These are phyloP conservation scores for Streptopelia turtur DNA, from an alignment of 2,797 vertebrate genomes.

Conservation along the genomic window DNA sequence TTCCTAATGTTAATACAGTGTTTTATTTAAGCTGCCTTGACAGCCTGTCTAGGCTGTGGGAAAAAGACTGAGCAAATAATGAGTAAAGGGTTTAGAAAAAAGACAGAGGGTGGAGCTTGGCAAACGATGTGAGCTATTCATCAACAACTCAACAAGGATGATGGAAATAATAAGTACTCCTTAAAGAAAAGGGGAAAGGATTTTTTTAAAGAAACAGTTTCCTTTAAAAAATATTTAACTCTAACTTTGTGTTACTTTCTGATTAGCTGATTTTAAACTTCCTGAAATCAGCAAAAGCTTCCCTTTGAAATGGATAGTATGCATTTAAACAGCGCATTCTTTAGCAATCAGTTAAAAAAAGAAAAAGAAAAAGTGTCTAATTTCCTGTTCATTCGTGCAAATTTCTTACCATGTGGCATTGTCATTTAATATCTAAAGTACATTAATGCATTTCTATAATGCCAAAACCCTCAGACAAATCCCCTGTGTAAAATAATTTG, in stretches of 20 bases:
- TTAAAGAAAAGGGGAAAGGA: conserved; percentile 68
- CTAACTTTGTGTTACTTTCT: conserved; percentile 68
- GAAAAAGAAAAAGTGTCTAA: conserved; percentile 68
- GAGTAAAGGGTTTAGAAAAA: conserved; percentile 83
- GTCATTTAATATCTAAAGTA: conserved; percentile 78
- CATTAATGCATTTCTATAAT: conserved; percentile 72
- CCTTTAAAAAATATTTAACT: conserved; percentile 65
- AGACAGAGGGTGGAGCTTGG: conserved; percentile 82
- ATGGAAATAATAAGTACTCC: conserved; percentile 81
- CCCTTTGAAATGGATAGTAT: conserved; percentile 78
- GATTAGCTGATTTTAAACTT: conserved; percentile 76
- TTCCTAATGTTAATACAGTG: conserved; percentile 94
- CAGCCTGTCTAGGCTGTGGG: conserved; percentile 90
- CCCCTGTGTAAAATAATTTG: conserved; percentile 76
- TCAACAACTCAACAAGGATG: conserved; percentile 79
- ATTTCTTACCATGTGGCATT: conserved; percentile 76
- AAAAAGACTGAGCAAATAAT: conserved; percentile 85
- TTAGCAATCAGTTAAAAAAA: conserved; percentile 71
- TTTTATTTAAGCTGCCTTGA: conserved; percentile 93
- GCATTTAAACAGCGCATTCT: conserved; percentile 67
- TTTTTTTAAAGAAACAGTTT: conserved; percentile 76
- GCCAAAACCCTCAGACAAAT: conserved; percentile 66
- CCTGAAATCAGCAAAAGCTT: conserved; percentile 65
- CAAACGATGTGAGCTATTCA: conserved; percentile 83
- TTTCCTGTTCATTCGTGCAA: conserved; percentile 75